A percentile compares a stretch with the other conserved stretches of the same genome.
These are phyloP conservation scores for Achlya flavicornis DNA, from an alignment of 2,888 invertebrate species.

Conservation along the genomic window DNA sequence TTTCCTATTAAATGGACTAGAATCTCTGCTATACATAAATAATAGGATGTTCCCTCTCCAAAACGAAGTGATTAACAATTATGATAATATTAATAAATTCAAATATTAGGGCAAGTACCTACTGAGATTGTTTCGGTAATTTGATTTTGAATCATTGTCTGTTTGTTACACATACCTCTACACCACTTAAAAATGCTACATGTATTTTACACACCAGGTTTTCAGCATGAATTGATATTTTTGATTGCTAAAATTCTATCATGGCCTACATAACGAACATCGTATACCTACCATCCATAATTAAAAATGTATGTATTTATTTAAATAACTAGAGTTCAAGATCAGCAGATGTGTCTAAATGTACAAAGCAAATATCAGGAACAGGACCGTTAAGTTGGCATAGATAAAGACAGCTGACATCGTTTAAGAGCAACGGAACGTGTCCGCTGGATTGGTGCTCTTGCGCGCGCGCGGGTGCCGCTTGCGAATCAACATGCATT, in stretches of 20 bases:
- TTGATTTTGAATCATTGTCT: background rate
- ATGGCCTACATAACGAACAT: background rate
- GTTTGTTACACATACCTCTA: background rate
- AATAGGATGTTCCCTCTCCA: background rate
- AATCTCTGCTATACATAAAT: conserved; percentile 13
- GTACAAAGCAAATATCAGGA: conserved; percentile 63
- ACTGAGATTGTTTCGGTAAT: background rate
- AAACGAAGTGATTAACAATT: no score
- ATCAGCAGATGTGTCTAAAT: conserved; percentile 44
- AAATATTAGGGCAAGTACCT: background rate
- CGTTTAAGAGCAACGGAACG: conserved; percentile 50
- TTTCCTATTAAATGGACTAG: conserved; percentile 37
- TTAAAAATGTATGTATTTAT: conserved; percentile 32
- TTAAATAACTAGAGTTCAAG: conserved; percentile 22
- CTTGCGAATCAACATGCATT: conserved; percentile 8
- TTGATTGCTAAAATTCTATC: background rate
- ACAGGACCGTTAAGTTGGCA: conserved; percentile 68
- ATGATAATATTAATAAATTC: no score
- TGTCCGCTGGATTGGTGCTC: conserved; percentile 29
- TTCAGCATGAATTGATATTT: background rate
- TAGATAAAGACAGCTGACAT: conserved; percentile 66
- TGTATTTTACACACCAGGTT: no score
- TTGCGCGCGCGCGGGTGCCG: conserved; percentile 3
- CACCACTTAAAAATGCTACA: background rate
- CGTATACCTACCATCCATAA: conserved; percentile 19